Base-by-base conservation (phyloP, 1,140 invertebrate species). In the Drosophila sp. region DNA sequence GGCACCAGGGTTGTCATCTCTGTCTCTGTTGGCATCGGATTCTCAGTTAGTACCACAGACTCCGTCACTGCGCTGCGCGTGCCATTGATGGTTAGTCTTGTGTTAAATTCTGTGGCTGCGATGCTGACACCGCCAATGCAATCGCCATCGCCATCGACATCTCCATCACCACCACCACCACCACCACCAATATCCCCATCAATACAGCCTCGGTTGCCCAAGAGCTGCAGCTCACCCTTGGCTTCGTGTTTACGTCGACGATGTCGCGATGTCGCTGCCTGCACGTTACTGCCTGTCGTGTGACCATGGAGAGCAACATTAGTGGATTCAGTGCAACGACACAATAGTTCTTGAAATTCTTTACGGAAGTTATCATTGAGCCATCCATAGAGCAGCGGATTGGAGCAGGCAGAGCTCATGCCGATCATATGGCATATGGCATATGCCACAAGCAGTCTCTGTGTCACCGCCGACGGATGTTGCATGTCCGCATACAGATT, bases 281-380 rank as follows among this genome's bases (percentile, higher is more conserved):
- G 89, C 38, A 91, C 92, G 80, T 89, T 82, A 77, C 80, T 76
- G 72, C 90, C 90, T 87, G 72, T 93, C 92, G 38, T 91, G 91
- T 69, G 83, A 80, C 51, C 94, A 95, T 89, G 91, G 89, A 91
- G 90, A 91, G 81, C 89, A 87, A 80, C 78, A 89, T 92, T 92
- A 90, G 83, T 96, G 77, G 83, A 78, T 77, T 90, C 78, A 78
- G 78, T 86, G 84, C 73, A 78, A 94, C 92, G 96, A 92, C 93
- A 97, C 53, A 95, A 80, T 87, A 97, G 95, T 93, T 97, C 95
- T 91, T 97, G 96, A 92, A 99, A 99, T 92, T 99, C 97, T 93
- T 99, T 99, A 74, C 97, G 94, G 92, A 99, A 99, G 92, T 98
- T 99, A 69, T 99, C 98, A 93, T 99, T 99, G 92, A 99, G 95